Evolutionary conservation across 2,113 vertebrate genomes (phyloP).

Genomic region (Setophaga petechia): DNA sequence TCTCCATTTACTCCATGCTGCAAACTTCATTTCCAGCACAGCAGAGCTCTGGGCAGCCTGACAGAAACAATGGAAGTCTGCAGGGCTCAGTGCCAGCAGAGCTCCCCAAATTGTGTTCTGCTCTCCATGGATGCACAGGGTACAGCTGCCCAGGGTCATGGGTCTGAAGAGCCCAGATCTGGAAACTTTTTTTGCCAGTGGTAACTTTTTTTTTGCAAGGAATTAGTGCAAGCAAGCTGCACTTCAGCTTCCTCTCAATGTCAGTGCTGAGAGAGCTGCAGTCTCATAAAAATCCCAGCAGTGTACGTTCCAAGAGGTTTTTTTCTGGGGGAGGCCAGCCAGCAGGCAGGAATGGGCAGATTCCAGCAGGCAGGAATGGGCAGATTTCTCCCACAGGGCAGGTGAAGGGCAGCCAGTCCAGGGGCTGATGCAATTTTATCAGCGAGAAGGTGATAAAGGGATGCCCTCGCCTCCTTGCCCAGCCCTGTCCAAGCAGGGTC

Average conservation of each 20-base stretch:
- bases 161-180: not conserved
- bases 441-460: not conserved
- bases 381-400: not conserved
- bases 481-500: not conserved
- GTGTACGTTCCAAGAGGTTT: not conserved
- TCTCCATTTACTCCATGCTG: accelerated
- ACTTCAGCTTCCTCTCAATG: not conserved
- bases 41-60: not conserved
- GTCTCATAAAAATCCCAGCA: not conserved
- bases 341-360: not conserved
- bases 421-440: not conserved
- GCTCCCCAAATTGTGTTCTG: accelerated
- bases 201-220: not conserved
- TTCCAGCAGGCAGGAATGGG: not conserved
- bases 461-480: not conserved
- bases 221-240: not conserved
- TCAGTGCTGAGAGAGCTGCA: accelerated
- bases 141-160: not conserved
- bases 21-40: not conserved
- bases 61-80: not conserved
- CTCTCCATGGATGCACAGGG: not conserved
- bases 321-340: not conserved
- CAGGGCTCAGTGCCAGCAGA: not conserved
- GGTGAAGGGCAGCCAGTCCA: not conserved
- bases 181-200: not conserved